Conservation (phyloP, 2,888 invertebrate genomes). For the Argyresthia albistria region DNA sequence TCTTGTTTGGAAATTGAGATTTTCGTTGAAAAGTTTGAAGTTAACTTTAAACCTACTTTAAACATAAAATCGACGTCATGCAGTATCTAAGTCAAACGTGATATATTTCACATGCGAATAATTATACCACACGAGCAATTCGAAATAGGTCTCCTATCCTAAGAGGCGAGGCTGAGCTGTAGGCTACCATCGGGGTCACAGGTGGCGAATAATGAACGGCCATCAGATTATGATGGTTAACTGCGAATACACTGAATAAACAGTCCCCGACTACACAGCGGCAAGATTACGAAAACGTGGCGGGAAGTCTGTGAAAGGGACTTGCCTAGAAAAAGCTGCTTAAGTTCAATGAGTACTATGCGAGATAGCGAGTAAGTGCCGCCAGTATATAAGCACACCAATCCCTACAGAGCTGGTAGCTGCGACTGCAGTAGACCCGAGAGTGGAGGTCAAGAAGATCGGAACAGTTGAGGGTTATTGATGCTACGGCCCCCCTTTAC, state of each 20-base stretch:
- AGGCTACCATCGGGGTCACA: constrained; percentile 8
- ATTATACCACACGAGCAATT: no score
- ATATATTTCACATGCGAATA: no score
- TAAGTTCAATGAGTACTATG: constrained; percentile 4
- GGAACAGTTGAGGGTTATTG: neutral
- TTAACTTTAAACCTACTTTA: no score
- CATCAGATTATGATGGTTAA: constrained; percentile 9
- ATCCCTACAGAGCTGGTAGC: constrained; percentile 2
- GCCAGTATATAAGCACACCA: constrained; percentile 7
- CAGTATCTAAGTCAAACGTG: no score
- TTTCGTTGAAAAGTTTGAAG: no score
- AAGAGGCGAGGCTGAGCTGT: constrained; percentile 1
- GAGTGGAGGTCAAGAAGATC: neutral
- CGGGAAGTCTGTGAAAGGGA: constrained; percentile 5
- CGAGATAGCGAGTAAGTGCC: constrained; percentile 8
- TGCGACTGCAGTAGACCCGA: constrained; percentile 2
- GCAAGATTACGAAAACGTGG: constrained; percentile 6
- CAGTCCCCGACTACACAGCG: constrained; percentile 10
- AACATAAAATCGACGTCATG: no score
- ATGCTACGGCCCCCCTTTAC: neutral
- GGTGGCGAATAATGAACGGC: constrained; percentile 8
- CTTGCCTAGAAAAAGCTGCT: constrained; percentile 6
- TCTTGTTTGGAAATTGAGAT: no score
- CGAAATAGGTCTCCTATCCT: no score
- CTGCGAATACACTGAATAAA: constrained; percentile 11